phyloP scores from a whole-genome alignment of 2,888 invertebrate species.

The Tenthredo distinguenda region DNA sequence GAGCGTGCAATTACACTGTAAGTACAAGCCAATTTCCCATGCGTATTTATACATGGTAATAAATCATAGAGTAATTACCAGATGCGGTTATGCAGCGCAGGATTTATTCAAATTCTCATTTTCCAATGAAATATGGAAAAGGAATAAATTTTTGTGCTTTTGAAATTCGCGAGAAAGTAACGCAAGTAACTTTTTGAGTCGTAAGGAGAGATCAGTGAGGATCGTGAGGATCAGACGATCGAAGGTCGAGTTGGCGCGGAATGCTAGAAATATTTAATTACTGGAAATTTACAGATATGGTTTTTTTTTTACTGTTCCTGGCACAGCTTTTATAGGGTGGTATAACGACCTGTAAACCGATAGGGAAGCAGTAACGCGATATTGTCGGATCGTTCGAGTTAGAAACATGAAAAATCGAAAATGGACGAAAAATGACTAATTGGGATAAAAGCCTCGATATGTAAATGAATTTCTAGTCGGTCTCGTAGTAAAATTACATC shows the following conservation, averaged over 20 bases:
- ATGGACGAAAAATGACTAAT: not conserved
- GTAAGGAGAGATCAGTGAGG: no score
- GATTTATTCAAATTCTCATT: not conserved
- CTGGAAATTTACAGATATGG: no score
- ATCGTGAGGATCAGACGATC: no score
- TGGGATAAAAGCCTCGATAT: not conserved
- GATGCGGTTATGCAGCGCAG: no score
- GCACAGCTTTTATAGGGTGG: not conserved
- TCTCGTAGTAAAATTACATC: not conserved
- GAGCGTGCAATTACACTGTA: slow-evolving; percentile 8
- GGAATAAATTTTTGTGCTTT: no score
- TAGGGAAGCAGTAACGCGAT: not conserved
- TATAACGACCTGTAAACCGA: not conserved
- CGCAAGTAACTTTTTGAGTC: no score
- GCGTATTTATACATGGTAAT: not conserved
- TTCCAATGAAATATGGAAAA: no score
- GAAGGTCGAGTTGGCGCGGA: no score
- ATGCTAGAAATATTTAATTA: no score
- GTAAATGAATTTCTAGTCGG: not conserved
- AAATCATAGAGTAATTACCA: not conserved
- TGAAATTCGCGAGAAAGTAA: no score
- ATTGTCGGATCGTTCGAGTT: not conserved
- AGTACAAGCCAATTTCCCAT: not conserved
- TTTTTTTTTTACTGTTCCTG: not conserved
- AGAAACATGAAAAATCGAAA: not conserved